A percentile compares a stretch with the other conserved stretches of the same genome.
Conservation (phyloP, 2,797 vertebrate species). For the Anguilla marmorata region DNA sequence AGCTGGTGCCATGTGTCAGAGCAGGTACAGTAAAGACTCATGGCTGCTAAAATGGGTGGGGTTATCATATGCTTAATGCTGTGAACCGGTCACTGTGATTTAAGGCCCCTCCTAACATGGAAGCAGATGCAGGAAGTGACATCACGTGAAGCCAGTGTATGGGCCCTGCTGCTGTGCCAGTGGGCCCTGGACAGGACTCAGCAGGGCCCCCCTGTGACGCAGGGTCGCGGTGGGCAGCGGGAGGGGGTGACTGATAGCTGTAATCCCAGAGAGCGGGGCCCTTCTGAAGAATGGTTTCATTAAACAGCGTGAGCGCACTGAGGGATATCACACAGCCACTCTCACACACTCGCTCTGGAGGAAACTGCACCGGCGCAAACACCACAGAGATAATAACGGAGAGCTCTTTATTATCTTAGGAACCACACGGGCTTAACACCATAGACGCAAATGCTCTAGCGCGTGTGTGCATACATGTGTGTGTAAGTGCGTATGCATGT, state of each 20-base stretch:
- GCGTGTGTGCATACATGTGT: neutral
- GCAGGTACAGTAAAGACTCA: no score
- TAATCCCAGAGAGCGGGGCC: neutral
- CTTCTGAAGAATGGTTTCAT: conserved; percentile 12
- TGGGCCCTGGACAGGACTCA: conserved; percentile 21
- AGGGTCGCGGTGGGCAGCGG: neutral
- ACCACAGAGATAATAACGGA: neutral
- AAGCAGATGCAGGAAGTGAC: no score
- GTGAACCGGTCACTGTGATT: neutral
- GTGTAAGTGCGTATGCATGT: neutral
- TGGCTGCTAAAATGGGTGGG: neutral
- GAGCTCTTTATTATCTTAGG: no score
- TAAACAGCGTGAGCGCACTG: conserved; percentile 12
- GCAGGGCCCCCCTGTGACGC: conserved; percentile 33
- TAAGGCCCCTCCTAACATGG: no score
- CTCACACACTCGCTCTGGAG: neutral
- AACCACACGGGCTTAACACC: neutral
- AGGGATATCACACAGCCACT: neutral
- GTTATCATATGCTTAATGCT: neutral
- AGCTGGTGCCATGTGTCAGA: neutral
- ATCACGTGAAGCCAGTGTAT: no score
- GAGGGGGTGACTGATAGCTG: conserved; percentile 18
- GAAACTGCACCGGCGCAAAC: neutral
- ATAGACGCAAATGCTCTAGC: neutral
- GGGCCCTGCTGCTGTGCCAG: no score